Percentiles rank a stretch among this genome's conserved stretches.
Evolutionary conservation across 2,888 invertebrate species (phyloP).

Genomic region (Lissocephala sabroskyi): DNA sequence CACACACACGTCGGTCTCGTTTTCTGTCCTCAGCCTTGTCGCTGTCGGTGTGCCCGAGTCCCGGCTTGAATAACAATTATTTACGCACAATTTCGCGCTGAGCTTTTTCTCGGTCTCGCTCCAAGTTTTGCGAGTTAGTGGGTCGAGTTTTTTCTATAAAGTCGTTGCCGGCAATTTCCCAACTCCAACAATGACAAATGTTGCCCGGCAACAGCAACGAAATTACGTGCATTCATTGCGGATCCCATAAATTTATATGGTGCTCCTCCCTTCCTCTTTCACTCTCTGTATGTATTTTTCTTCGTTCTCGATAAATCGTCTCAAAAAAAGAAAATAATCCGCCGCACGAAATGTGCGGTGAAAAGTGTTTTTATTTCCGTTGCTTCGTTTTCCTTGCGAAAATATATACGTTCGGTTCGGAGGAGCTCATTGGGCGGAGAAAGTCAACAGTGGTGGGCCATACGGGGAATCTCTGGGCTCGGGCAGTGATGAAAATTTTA

Average conservation of each 20-base stretch:
- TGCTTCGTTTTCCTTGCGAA: too few species aligned
- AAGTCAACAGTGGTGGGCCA: too few species aligned
- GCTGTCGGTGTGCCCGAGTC: too few species aligned
- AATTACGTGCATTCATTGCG: slow-evolving; percentile 54
- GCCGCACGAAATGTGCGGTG: slow-evolving; percentile 3
- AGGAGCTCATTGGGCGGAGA: too few species aligned
- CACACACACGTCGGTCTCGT: too few species aligned
- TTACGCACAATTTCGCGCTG: slow-evolving; percentile 54
- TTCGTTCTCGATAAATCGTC: slow-evolving; percentile 42
- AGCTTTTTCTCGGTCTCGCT: slow-evolving; percentile 29
- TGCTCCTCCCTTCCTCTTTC: slow-evolving; percentile 8
- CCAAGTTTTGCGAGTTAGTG: neutral
- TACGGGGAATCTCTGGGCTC: too few species aligned
- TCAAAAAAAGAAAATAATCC: slow-evolving; percentile 26
- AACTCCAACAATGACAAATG: slow-evolving; percentile 54
- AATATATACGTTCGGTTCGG: too few species aligned
- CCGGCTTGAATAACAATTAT: slow-evolving; percentile 41
- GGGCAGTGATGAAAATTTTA: too few species aligned
- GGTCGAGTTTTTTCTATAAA: slow-evolving; percentile 26
- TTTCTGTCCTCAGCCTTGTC: too few species aligned
- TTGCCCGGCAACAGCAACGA: slow-evolving; percentile 29
- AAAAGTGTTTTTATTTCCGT: slow-evolving; percentile 11
- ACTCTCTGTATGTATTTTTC: neutral
- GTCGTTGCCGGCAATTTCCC: slow-evolving; percentile 40
- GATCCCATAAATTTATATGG: slow-evolving; percentile 38